Conservation (phyloP, 2,113 vertebrate genomes). For the Dicrurus megarhynchus region DNA sequence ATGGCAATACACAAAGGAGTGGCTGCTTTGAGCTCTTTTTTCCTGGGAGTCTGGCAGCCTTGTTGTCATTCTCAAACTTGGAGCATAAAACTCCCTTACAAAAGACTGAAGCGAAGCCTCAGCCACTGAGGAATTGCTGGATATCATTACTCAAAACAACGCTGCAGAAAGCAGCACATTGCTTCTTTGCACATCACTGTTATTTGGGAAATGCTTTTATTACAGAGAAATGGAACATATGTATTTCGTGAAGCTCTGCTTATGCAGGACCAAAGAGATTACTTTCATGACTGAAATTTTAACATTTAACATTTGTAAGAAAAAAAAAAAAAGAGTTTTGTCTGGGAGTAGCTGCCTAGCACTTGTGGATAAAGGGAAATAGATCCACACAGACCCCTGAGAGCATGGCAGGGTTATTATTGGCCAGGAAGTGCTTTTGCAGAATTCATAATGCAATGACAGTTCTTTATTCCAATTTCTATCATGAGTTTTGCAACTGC, state of each 20-base stretch:
- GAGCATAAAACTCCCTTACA: neutral
- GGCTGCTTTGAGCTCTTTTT: slow-evolving; percentile 9
- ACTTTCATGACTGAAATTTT: neutral
- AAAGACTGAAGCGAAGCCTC: neutral
- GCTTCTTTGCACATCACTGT: neutral
- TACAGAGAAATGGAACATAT: neutral
- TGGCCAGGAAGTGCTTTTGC: neutral
- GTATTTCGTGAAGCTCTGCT: neutral
- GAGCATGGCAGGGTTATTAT: neutral
- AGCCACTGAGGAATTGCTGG: neutral
- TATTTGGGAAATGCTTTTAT: neutral
- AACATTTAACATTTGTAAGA: neutral
- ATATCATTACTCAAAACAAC: neutral
- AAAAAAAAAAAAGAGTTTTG: neutral
- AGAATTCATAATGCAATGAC: neutral
- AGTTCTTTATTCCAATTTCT: neutral
- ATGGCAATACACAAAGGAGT: neutral
- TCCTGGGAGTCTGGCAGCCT: neutral
- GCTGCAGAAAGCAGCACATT: neutral
- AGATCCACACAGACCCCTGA: neutral
- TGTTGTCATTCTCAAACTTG: neutral
- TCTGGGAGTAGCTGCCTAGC: neutral
- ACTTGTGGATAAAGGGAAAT: neutral
- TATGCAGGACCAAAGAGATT: neutral
- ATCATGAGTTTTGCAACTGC: neutral